A percentile compares a stretch with the other conserved stretches of the same genome.
phyloP scores from a whole-genome alignment of 92 coral and sea anemone genomes.

The Palythoa grandis region DNA sequence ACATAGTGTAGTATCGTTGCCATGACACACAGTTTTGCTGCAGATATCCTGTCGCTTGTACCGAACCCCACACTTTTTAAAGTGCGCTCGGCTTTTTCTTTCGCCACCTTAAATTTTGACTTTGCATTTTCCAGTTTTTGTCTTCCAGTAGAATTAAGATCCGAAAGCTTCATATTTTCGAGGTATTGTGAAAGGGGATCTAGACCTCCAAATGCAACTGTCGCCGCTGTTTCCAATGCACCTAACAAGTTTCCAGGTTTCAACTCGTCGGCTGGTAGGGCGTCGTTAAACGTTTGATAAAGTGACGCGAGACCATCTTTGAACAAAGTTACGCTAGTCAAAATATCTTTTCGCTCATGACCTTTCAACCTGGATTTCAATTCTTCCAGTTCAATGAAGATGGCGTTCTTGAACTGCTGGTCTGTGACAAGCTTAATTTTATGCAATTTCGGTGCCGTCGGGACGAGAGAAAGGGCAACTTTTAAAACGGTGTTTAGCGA shows the following conservation, averaged over 20 bases:
- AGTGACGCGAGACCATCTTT: slow-evolving; percentile 32
- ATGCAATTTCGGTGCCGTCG: neutral
- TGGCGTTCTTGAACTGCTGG: slow-evolving; percentile 25
- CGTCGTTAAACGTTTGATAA: slow-evolving; percentile 3
- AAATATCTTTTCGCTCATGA: slow-evolving; percentile 24
- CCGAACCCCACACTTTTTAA: neutral
- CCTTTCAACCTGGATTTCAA: slow-evolving; percentile 35
- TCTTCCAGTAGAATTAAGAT: neutral
- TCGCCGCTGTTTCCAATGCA: slow-evolving; percentile 23
- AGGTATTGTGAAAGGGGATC: slow-evolving; percentile 11
- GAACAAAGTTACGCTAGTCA: slow-evolving; percentile 13
- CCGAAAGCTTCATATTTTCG: neutral
- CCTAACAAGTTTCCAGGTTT: slow-evolving; percentile 1
- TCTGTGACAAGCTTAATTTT: neutral
- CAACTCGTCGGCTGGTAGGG: neutral
- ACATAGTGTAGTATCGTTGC: slow-evolving; percentile 22
- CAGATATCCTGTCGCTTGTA: slow-evolving; percentile 2
- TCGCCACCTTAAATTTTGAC: slow-evolving; percentile 12
- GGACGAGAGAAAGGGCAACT: slow-evolving; percentile 13
- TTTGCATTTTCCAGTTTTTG: slow-evolving; percentile 19
- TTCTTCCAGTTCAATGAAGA: slow-evolving; percentile 18
- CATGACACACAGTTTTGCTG: slow-evolving; percentile 19
- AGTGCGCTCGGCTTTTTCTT: slow-evolving; percentile 18
- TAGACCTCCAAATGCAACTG: neutral
- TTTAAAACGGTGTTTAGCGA: slow-evolving; percentile 10